These are phyloP conservation scores for Muscina levida DNA, from an alignment of 2,888 invertebrate species.

Conservation along the genomic window DNA sequence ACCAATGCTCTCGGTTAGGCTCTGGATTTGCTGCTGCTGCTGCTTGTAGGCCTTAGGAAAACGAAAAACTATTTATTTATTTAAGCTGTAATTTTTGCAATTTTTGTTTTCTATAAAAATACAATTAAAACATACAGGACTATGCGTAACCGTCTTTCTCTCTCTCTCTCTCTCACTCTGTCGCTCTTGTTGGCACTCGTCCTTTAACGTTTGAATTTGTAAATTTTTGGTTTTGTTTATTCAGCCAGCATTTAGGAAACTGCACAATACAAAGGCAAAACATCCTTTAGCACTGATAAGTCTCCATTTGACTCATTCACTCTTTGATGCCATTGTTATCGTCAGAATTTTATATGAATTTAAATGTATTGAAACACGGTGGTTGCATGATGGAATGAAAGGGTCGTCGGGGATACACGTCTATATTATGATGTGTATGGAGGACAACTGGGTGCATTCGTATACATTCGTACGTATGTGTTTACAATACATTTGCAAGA, in stretches of 20 bases:
- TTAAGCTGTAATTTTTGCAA: conserved; percentile 57
- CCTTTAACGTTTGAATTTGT: background rate
- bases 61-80: conserved; percentile 49
- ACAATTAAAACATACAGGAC: conserved; percentile 27
- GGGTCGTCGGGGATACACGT: too few relatives aligned
- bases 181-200: too few relatives aligned
- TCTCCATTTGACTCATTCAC: conserved; percentile 61
- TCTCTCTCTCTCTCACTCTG: conserved; percentile 21
- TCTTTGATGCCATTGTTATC: conserved; percentile 50
- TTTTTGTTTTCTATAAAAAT: conserved; percentile 47
- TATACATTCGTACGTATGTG: conserved; percentile 18
- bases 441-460: too few relatives aligned
- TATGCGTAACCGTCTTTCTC: conserved; percentile 24
- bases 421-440: too few relatives aligned
- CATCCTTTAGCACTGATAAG: conserved; percentile 63
- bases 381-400: conserved; percentile 6
- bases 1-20: too few relatives aligned
- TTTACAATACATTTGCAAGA: conserved; percentile 53
- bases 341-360: conserved; percentile 48
- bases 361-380: background rate
- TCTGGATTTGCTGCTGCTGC: too few relatives aligned
- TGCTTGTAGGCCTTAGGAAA: too few relatives aligned
- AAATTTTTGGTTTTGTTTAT: conserved; percentile 56
- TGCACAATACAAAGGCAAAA: conserved; percentile 22
- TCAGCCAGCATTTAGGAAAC: conserved; percentile 59